Percentiles rank a stretch among this genome's conserved stretches.
Evolutionary conservation across 2,113 vertebrate species (phyloP).

Genomic region (Orycteropus afer): DNA sequence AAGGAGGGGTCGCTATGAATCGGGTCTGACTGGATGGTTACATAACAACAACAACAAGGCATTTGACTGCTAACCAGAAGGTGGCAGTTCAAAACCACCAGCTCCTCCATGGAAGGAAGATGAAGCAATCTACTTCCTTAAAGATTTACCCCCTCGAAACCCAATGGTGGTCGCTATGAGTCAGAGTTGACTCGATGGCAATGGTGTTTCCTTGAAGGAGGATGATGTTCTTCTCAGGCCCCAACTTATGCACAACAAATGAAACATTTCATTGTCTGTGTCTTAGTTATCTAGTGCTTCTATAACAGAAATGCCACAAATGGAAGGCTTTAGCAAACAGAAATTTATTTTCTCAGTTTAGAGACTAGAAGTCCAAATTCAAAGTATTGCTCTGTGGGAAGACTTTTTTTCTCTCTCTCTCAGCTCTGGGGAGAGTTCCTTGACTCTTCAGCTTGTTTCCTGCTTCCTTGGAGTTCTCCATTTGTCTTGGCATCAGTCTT

Average conservation of each 20-base stretch:
- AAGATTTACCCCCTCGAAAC: no score
- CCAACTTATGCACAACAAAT: background rate
- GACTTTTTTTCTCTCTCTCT: background rate
- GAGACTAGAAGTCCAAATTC: background rate
- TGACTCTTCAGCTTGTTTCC: background rate
- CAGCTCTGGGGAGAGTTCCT: background rate
- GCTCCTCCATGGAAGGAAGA: no score
- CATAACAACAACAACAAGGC: no score
- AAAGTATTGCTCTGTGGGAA: background rate
- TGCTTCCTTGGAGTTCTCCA: no score
- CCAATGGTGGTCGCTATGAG: no score
- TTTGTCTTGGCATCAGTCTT: no score
- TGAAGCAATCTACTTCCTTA: no score
- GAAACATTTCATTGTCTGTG: background rate
- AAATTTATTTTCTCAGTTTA: background rate
- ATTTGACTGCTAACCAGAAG: no score
- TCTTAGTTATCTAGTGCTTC: background rate
- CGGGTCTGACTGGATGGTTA: no score
- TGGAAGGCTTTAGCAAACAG: background rate
- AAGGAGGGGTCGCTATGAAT: no score
- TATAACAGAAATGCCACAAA: background rate
- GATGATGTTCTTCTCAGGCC: background rate
- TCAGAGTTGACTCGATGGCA: no score
- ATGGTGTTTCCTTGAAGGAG: background rate
- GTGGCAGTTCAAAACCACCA: no score